These are phyloP conservation scores for Menidia menidia DNA, from an alignment of 2,797 vertebrate species.

Conservation along the genomic window DNA sequence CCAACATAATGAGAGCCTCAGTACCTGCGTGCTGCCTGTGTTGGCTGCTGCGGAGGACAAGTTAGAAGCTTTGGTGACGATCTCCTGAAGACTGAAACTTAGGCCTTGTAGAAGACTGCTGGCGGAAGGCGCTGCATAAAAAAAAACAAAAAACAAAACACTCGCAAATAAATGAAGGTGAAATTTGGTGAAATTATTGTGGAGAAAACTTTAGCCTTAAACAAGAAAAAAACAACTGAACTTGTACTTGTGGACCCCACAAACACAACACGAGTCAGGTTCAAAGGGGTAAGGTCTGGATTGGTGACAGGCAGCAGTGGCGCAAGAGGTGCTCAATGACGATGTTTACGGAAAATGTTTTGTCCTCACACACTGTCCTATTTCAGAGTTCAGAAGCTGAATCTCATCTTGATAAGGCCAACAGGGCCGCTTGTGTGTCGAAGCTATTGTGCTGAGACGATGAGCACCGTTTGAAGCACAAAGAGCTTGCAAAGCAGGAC, in stretches of 20 bases:
- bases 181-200: slow-evolving; percentile 8
- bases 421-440: slow-evolving; percentile 47
- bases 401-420: slow-evolving; percentile 25
- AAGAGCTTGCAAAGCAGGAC: slow-evolving; percentile 71
- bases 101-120: slow-evolving; percentile 97
- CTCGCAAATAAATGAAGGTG: slow-evolving; percentile 12
- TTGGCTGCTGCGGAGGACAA: slow-evolving; percentile 80
- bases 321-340: slow-evolving; percentile 69
- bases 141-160: background rate
- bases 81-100: slow-evolving; percentile 98
- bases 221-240: background rate
- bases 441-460: slow-evolving; percentile 47
- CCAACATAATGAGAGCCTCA: background rate
- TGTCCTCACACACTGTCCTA: slow-evolving; percentile 57
- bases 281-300: slow-evolving; percentile 53
- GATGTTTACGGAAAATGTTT: slow-evolving; percentile 53
- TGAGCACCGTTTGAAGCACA: slow-evolving; percentile 61
- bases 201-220: slow-evolving; percentile 9
- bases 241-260: background rate
- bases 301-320: slow-evolving; percentile 58
- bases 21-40: slow-evolving; percentile 86
- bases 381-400: slow-evolving; percentile 34
- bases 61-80: slow-evolving; percentile 88
- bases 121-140: slow-evolving; percentile 86
- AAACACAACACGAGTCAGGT: slow-evolving; percentile 39